phyloP scores from a whole-genome alignment of 2,888 invertebrate genomes.

The Drosophila paramelanica region DNA sequence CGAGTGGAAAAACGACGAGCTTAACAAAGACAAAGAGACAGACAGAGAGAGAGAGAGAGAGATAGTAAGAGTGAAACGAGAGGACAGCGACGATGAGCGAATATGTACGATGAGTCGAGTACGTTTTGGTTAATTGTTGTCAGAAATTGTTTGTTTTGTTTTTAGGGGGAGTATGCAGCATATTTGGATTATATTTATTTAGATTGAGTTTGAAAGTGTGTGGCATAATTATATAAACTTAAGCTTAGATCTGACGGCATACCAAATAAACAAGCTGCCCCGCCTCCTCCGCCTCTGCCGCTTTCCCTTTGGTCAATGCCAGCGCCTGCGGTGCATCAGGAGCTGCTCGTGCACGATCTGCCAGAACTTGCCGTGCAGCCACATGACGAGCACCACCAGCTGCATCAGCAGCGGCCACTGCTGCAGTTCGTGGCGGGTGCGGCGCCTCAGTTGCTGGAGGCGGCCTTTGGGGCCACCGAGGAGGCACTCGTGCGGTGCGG shows the following conservation, averaged over 20 bases:
- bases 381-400: constrained; percentile 79
- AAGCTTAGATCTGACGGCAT: constrained; percentile 59
- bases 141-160: constrained; percentile 9
- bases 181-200: constrained; percentile 66
- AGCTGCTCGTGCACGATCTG: constrained; percentile 77
- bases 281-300: background rate
- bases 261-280: constrained; percentile 40
- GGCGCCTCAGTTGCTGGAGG: constrained; percentile 75
- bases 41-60: constrained; percentile 34
- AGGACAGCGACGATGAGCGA: constrained; percentile 50
- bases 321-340: constrained; percentile 72
- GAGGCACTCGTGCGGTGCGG: constrained; percentile 34
- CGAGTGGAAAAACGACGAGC: constrained; percentile 37
- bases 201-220: constrained; percentile 49
- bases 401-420: constrained; percentile 84
- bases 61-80: constrained; percentile 36
- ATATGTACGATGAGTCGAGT: constrained; percentile 34
- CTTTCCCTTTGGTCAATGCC: constrained; percentile 47
- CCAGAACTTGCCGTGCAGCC: constrained; percentile 83
- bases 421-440: constrained; percentile 79
- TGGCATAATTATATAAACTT: constrained; percentile 62
- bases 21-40: constrained; percentile 33
- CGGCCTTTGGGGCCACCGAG: constrained; percentile 45
- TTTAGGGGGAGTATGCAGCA: constrained; percentile 47
- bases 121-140: constrained; percentile 20